Base-by-base conservation (phyloP, 2,888 invertebrate genomes). In the Dioctria linearis region DNA sequence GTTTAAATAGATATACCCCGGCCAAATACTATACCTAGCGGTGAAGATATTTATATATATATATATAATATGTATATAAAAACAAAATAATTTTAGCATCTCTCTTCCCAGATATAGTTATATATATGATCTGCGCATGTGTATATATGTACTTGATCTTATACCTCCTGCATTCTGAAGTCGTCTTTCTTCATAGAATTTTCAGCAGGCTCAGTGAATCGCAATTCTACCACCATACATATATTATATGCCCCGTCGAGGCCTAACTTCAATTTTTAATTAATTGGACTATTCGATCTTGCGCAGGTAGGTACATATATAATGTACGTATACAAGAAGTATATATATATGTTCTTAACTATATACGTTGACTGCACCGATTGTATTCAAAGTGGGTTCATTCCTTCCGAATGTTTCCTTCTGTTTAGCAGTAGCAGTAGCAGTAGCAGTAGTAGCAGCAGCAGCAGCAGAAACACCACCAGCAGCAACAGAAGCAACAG, bases 261-360 rank as follows among this genome's bases (percentile, higher is more conserved):
- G 76, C 75, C 78, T 81, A 80, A 81, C 81, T 81, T 81, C 78
- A 78, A 80, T 78, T 81, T 80, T 81, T 81, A 81, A 81, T 81
- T 81, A 81, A 81, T 81, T 81, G 81, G 81, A 81, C 67, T 81
- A 80, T 78, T 49, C 76, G 51, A 63, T 63, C 63, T 46, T 63
- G 63, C 43, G 40, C 63, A 46, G 63, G 61, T 25, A 25, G 25
- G 25, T 25, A 25, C 25, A 25, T 25, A 25, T 2, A 25, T 25
- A 25, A 25, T 25, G 25, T 25, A 25, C 25, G 25, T 8, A 13
- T 25, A 61, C 63, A 63, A 63, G 51, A 25, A 25, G 25, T 25
- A 25, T 25, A 25, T 25, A 25, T 25, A 25, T 63, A 63, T 49
- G 46, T 42, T 39, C 76, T 63, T 76, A 63, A 63, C 76, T 63